Conservation (phyloP, 2,113 vertebrate species). For the Gadus macrocephalus region DNA sequence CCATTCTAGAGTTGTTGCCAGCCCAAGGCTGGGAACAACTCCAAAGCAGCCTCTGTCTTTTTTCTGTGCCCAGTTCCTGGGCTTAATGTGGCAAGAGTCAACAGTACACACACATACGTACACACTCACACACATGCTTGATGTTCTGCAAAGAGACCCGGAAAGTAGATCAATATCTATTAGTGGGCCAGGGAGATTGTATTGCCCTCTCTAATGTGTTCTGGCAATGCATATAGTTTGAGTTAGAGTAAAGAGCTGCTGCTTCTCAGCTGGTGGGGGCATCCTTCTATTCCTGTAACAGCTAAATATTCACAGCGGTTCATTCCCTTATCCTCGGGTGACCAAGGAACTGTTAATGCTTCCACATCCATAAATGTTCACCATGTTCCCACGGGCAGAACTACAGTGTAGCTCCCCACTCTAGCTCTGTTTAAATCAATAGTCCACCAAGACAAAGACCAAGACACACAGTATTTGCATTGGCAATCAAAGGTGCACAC, state of each 20-base stretch:
- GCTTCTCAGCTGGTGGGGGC: constrained; percentile 30
- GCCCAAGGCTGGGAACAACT: too few relatives aligned
- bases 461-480: too few relatives aligned
- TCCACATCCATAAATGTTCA: neutral
- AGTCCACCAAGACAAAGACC: too few relatives aligned
- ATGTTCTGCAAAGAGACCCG: constrained; percentile 35
- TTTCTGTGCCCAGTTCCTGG: too few relatives aligned
- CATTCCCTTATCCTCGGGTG: constrained; percentile 21
- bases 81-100: too few relatives aligned
- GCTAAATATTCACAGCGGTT: constrained; percentile 50
- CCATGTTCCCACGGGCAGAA: too few relatives aligned
- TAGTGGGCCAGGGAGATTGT: constrained; percentile 49
- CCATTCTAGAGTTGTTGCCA: constrained; percentile 13
- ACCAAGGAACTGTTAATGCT: constrained; percentile 35
- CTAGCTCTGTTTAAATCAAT: too few relatives aligned
- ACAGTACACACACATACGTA: neutral
- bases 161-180: constrained; percentile 62
- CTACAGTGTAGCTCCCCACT: too few relatives aligned
- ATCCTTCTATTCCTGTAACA: constrained; percentile 57
- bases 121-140: neutral
- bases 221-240: constrained; percentile 47
- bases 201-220: constrained; percentile 37
- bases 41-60: too few relatives aligned
- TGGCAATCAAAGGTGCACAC: too few relatives aligned
- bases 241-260: constrained; percentile 50